Conservation (phyloP, 2,888 invertebrate genomes). For the Catocala fraxini region DNA sequence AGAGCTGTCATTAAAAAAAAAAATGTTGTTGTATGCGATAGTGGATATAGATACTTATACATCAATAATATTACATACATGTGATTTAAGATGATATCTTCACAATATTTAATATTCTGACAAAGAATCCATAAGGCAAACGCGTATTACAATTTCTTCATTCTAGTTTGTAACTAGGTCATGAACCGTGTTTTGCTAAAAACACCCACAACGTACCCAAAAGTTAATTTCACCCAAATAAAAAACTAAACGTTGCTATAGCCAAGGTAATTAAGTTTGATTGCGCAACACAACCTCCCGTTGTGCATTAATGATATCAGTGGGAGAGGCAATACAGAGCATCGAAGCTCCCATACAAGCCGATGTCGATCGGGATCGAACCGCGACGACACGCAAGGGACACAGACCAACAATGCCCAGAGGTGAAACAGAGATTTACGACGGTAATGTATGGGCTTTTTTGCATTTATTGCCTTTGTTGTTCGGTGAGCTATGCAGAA, state of each 20-base stretch:
- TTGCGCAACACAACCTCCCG: constrained; percentile 56
- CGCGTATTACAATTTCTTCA: too few relatives aligned
- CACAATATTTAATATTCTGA: too few relatives aligned
- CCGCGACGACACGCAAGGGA: constrained; percentile 66
- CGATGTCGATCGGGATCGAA: constrained; percentile 61
- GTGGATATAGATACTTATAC: too few relatives aligned
- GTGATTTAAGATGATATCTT: too few relatives aligned
- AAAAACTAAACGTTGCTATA: constrained; percentile 42
- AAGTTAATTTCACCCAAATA: constrained; percentile 17
- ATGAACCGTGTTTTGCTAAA: too few relatives aligned
- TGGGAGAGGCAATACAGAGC: constrained; percentile 51
- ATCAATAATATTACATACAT: too few relatives aligned
- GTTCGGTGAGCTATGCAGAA: constrained; percentile 23
- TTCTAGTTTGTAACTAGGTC: too few relatives aligned
- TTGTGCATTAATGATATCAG: constrained; percentile 67
- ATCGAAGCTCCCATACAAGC: constrained; percentile 56
- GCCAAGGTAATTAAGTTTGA: constrained; percentile 58
- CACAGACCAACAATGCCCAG: constrained; percentile 58
- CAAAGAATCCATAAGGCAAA: too few relatives aligned
- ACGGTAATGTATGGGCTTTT: constrained; percentile 48
- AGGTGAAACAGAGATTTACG: constrained; percentile 53
- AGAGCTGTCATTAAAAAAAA: too few relatives aligned
- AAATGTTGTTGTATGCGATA: too few relatives aligned
- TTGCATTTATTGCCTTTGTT: constrained; percentile 53
- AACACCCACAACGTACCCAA: neutral